Base-by-base conservation (phyloP, 2,888 invertebrate species). In the Cheilosia variabilis region DNA sequence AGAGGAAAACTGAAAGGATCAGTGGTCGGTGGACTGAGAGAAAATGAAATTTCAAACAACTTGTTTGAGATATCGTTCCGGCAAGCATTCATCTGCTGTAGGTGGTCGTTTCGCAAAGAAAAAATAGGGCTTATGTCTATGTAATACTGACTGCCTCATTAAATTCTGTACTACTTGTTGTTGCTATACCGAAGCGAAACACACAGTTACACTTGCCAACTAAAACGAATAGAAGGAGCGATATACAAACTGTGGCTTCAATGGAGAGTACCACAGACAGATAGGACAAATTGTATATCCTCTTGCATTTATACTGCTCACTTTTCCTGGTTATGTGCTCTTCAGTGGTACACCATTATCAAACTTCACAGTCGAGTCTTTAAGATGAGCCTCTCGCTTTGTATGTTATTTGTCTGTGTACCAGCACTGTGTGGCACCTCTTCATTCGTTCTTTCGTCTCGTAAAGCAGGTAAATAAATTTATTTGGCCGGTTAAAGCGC, bases 371-470 rank as follows among this genome's bases (percentile, higher is more conserved):
- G 22, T 24, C 22, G 34, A 19, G 57, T 19, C 41, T 45, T 41
- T 37, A 41, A 15, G 22, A 58, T 22, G 19, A 58, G 58, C 22
- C 34, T 22, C 58, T 41, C 22, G 22, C 37, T 58, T 41, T 58
- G 41, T 37, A 22, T 37, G 22, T 22, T 37, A 57, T 57, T 57
- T 37, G 37, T 58, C 41, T 15, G 37, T 22, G 41, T 22, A 15
- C 13, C 22, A 19, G 10, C 37, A 13, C 13, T 37, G 13, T 37
- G 37, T 37, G 4, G 37, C 13, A 13, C 57, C 34, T 37, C 22
- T 58, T 41, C 41, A 58, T 58, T 15, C 41, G 4, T 37, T 57
- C 57, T 37, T 58, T 58, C 58, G 24, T 58, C 22, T 58, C 15
- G 58, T 15, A 1, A 58, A 4, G 37, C 13, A 58, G 41, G 58